These are phyloP conservation scores for Oscheius sp. DNA, from an alignment of 1,140 invertebrate species.

Conservation along the genomic window DNA sequence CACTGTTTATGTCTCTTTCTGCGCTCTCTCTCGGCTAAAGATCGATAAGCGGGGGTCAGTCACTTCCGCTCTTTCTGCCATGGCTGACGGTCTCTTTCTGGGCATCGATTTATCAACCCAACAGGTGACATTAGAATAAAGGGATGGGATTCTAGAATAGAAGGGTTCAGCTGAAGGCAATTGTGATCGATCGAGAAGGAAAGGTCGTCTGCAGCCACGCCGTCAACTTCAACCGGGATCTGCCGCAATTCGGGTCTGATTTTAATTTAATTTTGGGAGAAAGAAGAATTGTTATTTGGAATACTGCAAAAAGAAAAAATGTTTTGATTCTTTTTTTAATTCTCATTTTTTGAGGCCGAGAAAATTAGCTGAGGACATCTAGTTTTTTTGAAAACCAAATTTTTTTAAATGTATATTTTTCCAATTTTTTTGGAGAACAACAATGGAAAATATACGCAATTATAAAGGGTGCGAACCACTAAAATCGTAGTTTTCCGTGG, in stretches of 20 bases:
- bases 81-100: slow-evolving; percentile 20
- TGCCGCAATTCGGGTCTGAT: slow-evolving; percentile 19
- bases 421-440: slow-evolving; percentile 34
- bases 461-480: too few relatives aligned
- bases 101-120: slow-evolving; percentile 38
- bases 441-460: too few relatives aligned
- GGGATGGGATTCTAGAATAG: not conserved
- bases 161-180: slow-evolving; percentile 33
- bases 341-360: too few relatives aligned
- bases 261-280: not conserved
- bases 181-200: not conserved
- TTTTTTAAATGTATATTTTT: not conserved
- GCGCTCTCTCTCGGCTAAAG: too few relatives aligned
- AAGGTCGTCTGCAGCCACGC: not conserved
- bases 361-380: too few relatives aligned
- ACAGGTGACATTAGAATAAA: slow-evolving; percentile 13
- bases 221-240: slow-evolving; percentile 15
- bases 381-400: too few relatives aligned
- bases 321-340: not conserved
- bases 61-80: not conserved
- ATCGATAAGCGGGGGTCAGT: too few relatives aligned
- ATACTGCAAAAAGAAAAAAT: slow-evolving; percentile 6
- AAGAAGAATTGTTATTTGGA: not conserved
- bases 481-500: too few relatives aligned
- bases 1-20: too few relatives aligned